Evolutionary conservation across 2,888 invertebrate species (phyloP), one percentile per base, ranked within the genome.

Genomic region (Crossocerus cetratus): DNA sequence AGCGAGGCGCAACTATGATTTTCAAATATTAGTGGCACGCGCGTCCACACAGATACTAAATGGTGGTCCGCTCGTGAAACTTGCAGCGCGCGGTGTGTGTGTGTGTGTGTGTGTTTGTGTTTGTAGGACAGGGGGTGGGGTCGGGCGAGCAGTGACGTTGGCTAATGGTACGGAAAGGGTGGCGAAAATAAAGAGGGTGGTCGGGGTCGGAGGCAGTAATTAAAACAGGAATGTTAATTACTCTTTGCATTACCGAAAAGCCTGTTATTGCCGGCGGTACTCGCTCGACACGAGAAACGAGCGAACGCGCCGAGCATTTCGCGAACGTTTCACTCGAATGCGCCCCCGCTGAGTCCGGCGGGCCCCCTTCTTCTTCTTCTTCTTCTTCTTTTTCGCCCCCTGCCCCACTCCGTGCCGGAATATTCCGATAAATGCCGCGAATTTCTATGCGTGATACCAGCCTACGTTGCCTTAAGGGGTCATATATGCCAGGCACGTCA

Each of bases 151-250:
- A 76, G 72, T 69, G 67, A 69, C 79, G 78, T 81, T 76, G 77
- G 81, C 81, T 86, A 86, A 86, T 86, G 86, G 85, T 64, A 81
- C 78, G 81, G 79, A 81, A 84, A 79, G 80, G 82, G 79, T 76
- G 83, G 84, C 73, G 85, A 84, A 86, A 87, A 86, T 84, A 85
- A 85, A 84, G 83, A 78, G 80, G 83, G 83, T 68, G 81, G 76
- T 70, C 70, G 67, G 65, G 70, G 78, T 73, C 70, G 83, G 83
- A 83, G 82, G 83, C 82, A 86, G 89, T 87, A 89, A 90, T 90
- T 90, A 89, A 89, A 89, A 88, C 86, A 85, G 88, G 89, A 89
- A 90, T 89, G 88, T 89, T 89, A 88, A 90, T 89, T 89, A 88
- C 89, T 86, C 88, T 89, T 88, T 88, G 88, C 88, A 87, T 87